Evolutionary conservation across 1,140 invertebrate species (phyloP).

Genomic region (Pollicipes pollicipes): DNA sequence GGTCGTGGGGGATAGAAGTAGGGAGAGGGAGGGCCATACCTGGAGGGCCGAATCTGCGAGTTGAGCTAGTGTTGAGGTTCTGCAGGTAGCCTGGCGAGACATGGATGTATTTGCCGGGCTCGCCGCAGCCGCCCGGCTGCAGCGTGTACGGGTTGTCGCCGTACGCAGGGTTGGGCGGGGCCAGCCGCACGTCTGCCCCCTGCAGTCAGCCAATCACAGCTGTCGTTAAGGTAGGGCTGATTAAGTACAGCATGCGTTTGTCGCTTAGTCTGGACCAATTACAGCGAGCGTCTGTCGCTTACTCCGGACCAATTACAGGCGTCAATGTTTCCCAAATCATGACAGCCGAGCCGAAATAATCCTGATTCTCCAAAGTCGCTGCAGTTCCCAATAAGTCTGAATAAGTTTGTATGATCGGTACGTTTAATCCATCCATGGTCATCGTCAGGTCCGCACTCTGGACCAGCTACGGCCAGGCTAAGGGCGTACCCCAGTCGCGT

Average conservation of each 20-base stretch:
- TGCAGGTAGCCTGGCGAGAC: conserved; percentile 22
- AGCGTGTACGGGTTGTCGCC: conserved; percentile 21
- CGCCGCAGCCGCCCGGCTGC: conserved; percentile 24
- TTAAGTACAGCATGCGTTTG: background rate
- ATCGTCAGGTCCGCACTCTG: no score
- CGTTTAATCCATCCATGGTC: no score
- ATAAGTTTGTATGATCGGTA: no score
- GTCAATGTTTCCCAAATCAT: background rate
- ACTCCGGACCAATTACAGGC: background rate
- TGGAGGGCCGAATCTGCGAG: conserved; percentile 17
- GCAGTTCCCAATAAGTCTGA: no score
- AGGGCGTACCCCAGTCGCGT: no score
- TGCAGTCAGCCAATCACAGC: background rate
- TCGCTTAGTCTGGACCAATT: background rate
- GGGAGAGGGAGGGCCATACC: no score
- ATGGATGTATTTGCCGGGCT: conserved; percentile 23
- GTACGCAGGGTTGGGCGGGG: conserved; percentile 14
- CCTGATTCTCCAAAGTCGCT: background rate
- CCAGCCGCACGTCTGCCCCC: conserved; percentile 16
- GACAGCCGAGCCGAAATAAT: background rate
- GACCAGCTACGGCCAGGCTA: no score
- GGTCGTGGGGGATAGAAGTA: no score
- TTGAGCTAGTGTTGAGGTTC: conserved; percentile 13
- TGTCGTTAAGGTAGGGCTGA: background rate
- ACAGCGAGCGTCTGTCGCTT: background rate